Evolutionary conservation across 2,888 invertebrate genomes (phyloP), one percentile per base, ranked within the genome.

Genomic region (Mythimna ferrago): DNA sequence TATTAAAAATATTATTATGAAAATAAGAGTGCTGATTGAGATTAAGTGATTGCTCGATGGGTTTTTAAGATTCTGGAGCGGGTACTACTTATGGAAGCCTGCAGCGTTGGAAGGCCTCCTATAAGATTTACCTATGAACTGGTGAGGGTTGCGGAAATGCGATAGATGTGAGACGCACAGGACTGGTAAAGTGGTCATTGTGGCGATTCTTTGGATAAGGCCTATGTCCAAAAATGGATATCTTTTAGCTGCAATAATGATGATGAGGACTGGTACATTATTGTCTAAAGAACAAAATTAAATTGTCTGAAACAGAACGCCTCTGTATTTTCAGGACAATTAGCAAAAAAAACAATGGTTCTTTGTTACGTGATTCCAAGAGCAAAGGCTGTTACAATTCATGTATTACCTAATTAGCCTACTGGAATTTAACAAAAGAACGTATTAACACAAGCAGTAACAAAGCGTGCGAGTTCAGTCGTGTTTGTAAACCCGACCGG

Each of bases 401-500:
- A 72, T 83, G 68, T 81, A 76, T 71, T 80, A 35, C 67, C 67
- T 62, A 78, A 86, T 86, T 84, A 84, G 75, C 78, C 73, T 54
- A 67, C 73, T 81, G 57, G 35, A 78, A 78, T 72, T 78, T 32
- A 54, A 83, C 76, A 80, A 84, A 86, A 86, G 81, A 86, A 80
- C 75, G 75, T 80, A 78, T 85, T 80, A 83, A 85, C 82, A 77
- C 72, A 76, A 72, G 72, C 73, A 79, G 82, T 82, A 84, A 87
- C 87, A 87, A 87, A 85, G 85, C 78, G 83, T 81, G 78, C 81
- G 84, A 83, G 86, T 84, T 86, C 83, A 84, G 82, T 82, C 82
- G 82, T 86, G 88, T 90, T 90, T 88, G 89, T 89, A 88, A 89
- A 89, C 88, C 88, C 88, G 73, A 80, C 83, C 76, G 86, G 86